These are phyloP conservation scores for Xestia c-nigrum DNA, from an alignment of 2,888 invertebrate genomes.

Conservation along the genomic window DNA sequence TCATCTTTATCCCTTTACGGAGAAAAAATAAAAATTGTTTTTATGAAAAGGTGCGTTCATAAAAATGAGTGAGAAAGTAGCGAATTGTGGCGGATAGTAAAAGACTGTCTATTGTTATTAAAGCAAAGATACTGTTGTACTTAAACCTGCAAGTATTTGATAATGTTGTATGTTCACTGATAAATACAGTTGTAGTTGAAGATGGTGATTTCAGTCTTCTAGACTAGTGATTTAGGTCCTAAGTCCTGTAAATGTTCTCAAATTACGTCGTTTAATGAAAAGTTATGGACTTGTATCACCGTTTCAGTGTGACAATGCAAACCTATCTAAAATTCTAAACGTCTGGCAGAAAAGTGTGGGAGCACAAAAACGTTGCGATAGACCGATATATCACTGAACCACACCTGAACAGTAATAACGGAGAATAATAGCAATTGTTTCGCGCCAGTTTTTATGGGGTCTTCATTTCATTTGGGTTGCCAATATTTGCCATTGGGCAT, in stretches of 20 bases:
- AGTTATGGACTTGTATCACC: constrained; percentile 16
- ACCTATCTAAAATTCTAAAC: constrained; percentile 74
- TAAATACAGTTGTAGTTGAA: too few species aligned
- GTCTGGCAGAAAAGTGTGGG: constrained; percentile 71
- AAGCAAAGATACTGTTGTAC: constrained; percentile 7
- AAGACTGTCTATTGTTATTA: constrained; percentile 34
- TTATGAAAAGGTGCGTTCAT: constrained; percentile 60
- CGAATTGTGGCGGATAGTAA: constrained; percentile 40
- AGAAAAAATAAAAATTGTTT: constrained; percentile 57
- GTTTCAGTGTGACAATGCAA: constrained; percentile 54
- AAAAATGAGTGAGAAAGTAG: constrained; percentile 55
- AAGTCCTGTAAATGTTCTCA: constrained; percentile 19
- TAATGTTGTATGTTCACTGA: neutral
- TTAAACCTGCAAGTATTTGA: neutral
- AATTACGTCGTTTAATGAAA: constrained; percentile 22
- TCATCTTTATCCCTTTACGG: constrained; percentile 59
- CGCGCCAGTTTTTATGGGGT: constrained; percentile 85
- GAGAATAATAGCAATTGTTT: constrained; percentile 87
- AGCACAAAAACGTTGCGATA: constrained; percentile 83
- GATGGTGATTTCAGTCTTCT: too few species aligned
- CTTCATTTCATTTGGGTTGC: constrained; percentile 78
- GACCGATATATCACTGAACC: constrained; percentile 84
- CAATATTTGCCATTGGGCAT: constrained; percentile 63
- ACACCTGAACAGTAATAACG: constrained; percentile 89
- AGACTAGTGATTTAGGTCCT: neutral